These are phyloP conservation scores for Drosophila neonasuta DNA, from an alignment of 2,888 invertebrate genomes.

Conservation along the genomic window DNA sequence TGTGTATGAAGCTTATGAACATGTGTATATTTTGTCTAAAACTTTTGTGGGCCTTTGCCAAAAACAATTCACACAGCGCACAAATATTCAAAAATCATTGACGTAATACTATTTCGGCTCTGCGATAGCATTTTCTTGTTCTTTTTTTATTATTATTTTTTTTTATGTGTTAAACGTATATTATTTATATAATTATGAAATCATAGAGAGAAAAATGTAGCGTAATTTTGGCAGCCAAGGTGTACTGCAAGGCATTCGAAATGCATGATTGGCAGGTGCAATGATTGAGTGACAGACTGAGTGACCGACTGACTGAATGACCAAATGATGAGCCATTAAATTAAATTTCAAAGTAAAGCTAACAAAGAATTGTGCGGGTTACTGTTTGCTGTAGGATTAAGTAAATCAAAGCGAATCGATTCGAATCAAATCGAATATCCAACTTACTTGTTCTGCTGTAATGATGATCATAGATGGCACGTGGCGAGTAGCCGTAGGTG, in stretches of 20 bases:
- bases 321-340: constrained; percentile 27
- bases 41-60: constrained; percentile 71
- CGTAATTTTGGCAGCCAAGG: constrained; percentile 47
- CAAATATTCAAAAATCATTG: constrained; percentile 58
- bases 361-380: constrained; percentile 47
- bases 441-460: constrained; percentile 94
- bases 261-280: constrained; percentile 37
- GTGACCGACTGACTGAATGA: constrained; percentile 31
- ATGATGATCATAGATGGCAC: constrained; percentile 93
- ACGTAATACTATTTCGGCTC: constrained; percentile 63
- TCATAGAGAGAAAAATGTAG: constrained; percentile 57
- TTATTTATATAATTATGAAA: constrained; percentile 78
- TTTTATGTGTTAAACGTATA: constrained; percentile 3
- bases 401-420: not conserved
- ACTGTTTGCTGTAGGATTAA: constrained; percentile 50
- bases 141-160: not conserved
- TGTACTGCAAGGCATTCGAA: constrained; percentile 39
- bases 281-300: constrained; percentile 39
- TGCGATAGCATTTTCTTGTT: constrained; percentile 17
- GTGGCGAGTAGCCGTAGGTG: constrained; percentile 94
- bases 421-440: not conserved
- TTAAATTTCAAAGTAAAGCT: constrained; percentile 29
- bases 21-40: constrained; percentile 59
- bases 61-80: constrained; percentile 53
- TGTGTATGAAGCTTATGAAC: constrained; percentile 47